A percentile compares a stretch with the other conserved stretches of the same genome.
phyloP scores from a whole-genome alignment of 1,140 invertebrate species.

The Aphis craccivora region DNA sequence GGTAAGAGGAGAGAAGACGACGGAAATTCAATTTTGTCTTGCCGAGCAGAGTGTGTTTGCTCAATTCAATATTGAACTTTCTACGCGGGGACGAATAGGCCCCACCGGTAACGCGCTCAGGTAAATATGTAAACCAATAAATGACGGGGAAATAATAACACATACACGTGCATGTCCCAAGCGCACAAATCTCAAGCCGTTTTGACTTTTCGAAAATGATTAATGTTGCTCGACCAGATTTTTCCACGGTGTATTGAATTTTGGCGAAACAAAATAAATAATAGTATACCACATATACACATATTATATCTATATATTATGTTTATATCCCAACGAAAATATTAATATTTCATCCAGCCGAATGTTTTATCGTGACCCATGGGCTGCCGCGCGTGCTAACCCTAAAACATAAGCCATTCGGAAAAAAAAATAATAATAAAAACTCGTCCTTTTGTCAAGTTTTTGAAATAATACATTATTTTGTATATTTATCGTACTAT shows the following conservation, averaged over 20 bases:
- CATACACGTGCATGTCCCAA: not conserved
- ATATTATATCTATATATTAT: conserved; percentile 25
- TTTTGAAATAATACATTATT: conserved; percentile 14
- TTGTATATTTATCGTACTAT: not conserved
- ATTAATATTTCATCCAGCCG: conserved; percentile 39
- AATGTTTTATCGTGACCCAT: conserved; percentile 43
- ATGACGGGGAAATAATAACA: not conserved
- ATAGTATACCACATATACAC: not conserved
- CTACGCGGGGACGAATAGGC: not conserved
- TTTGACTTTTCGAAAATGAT: conserved; percentile 40
- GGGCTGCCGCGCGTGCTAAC: not conserved
- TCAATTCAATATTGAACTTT: not conserved
- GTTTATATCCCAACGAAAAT: conserved; percentile 34
- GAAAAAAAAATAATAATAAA: not conserved
- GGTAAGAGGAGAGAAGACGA: not conserved
- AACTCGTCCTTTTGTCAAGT: not conserved
- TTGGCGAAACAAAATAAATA: conserved; percentile 3
- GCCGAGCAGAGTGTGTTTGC: not conserved
- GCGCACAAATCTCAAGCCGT: conserved; percentile 40
- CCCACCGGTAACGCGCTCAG: not conserved
- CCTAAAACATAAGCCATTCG: not conserved
- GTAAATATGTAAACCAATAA: conserved; percentile 33
- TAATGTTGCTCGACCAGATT: conserved; percentile 26
- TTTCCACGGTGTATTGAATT: conserved; percentile 39
- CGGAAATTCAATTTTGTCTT: conserved; percentile 9